Conservation (phyloP, 2,888 invertebrate species). For the Andrena chrysosceles region DNA sequence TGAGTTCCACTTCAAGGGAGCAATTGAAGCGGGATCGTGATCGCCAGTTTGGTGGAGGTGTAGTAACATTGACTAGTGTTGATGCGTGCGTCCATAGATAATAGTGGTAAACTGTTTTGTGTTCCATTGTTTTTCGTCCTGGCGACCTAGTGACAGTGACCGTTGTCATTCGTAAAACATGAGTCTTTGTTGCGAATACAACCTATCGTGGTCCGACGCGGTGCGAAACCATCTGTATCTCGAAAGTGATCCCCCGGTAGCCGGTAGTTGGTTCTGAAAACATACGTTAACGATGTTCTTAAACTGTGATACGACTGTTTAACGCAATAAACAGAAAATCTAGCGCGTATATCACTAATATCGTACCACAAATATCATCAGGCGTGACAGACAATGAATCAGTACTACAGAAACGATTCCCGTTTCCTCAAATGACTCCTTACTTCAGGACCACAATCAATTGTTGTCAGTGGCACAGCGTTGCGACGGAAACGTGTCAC, state of each 20-base stretch:
- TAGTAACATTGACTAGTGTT: constrained; percentile 32
- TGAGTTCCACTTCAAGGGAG: background rate
- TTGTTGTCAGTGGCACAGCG: background rate
- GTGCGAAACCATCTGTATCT: background rate
- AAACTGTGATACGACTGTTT: background rate
- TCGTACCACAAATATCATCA: too few relatives aligned
- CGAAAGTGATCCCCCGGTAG: constrained; percentile 18
- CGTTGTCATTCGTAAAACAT: constrained; percentile 21
- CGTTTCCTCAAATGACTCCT: background rate
- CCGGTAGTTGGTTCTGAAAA: background rate
- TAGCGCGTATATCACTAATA: background rate
- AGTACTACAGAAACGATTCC: background rate
- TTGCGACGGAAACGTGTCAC: background rate
- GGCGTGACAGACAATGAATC: background rate
- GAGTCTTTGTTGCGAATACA: constrained; percentile 3
- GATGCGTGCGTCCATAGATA: constrained; percentile 9
- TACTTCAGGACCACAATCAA: background rate
- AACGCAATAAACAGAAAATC: background rate
- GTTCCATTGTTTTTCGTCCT: background rate
- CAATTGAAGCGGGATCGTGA: constrained; percentile 27
- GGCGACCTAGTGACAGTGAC: constrained; percentile 49
- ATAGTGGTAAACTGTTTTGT: constrained; percentile 18
- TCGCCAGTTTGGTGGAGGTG: background rate
- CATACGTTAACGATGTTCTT: background rate
- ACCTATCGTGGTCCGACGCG: constrained; percentile 5